Evolutionary conservation across 2,113 vertebrate species (phyloP).

Genomic region (Irena cyanogastra): DNA sequence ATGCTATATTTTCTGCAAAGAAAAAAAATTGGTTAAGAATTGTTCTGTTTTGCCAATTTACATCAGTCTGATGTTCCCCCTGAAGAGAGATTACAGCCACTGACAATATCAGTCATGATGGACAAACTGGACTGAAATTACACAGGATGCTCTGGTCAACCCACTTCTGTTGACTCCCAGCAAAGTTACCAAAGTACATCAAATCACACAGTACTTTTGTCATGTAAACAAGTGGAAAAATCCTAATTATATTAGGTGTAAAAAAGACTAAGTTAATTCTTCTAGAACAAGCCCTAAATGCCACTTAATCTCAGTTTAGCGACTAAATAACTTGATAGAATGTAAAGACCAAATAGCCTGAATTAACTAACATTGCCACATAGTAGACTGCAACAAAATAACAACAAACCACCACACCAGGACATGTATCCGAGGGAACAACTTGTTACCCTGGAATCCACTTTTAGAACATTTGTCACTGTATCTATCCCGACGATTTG

Average conservation of each 20-base stretch:
- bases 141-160: neutral
- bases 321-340: neutral
- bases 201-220: neutral
- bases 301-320: neutral
- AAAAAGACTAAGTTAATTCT: neutral
- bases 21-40: neutral
- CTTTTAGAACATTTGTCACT: neutral
- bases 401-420: neutral
- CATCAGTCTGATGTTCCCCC: neutral
- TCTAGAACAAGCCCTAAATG: neutral
- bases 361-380: neutral
- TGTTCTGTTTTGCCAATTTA: neutral
- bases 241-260: neutral
- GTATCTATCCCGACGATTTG: accelerated
- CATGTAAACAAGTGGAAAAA: neutral
- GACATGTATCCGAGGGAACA: neutral
- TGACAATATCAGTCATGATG: neutral
- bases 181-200: neutral
- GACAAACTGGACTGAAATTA: neutral
- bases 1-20: conserved; percentile 90
- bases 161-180: neutral
- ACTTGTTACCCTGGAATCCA: neutral
- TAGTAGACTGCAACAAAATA: neutral
- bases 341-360: neutral
- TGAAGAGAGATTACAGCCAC: neutral